A percentile compares a stretch with the other conserved stretches of the same genome.
These are phyloP conservation scores for Columba livia DNA, from an alignment of 2,113 vertebrate genomes.

Conservation along the genomic window DNA sequence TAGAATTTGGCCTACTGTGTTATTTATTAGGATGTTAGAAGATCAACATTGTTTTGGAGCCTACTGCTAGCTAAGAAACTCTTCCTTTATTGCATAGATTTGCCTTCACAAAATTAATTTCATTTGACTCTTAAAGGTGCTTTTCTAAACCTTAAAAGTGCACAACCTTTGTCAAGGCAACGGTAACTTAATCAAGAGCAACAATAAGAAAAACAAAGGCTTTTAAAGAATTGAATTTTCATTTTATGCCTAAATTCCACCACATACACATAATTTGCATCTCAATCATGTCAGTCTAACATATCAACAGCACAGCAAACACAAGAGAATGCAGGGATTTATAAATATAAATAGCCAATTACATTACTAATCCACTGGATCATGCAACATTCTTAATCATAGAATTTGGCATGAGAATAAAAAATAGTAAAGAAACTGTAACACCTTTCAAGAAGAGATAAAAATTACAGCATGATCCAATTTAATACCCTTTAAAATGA, in stretches of 20 bases:
- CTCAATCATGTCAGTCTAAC: background rate
- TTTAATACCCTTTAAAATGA: background rate
- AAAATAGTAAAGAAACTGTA: background rate
- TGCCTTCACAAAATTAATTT: background rate
- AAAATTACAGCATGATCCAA: background rate
- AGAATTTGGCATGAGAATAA: background rate
- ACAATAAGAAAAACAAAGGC: background rate
- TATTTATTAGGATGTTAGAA: background rate
- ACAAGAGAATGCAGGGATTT: background rate
- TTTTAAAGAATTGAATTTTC: background rate
- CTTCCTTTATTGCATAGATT: background rate
- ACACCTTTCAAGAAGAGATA: background rate
- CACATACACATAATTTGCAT: background rate
- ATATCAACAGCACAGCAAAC: background rate
- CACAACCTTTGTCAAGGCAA: background rate
- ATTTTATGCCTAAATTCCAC: background rate
- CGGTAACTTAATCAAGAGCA: background rate
- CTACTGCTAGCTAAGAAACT: background rate
- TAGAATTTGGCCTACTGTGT: background rate
- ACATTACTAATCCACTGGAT: background rate
- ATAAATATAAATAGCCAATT: constrained; percentile 38
- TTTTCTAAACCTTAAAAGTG: background rate
- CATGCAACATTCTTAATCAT: constrained; percentile 8
- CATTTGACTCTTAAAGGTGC: background rate
- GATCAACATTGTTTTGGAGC: background rate